Percentiles rank a stretch among this genome's conserved stretches.
phyloP scores from a whole-genome alignment of 2,888 invertebrate species.

The Yponomeuta cagnagella region DNA sequence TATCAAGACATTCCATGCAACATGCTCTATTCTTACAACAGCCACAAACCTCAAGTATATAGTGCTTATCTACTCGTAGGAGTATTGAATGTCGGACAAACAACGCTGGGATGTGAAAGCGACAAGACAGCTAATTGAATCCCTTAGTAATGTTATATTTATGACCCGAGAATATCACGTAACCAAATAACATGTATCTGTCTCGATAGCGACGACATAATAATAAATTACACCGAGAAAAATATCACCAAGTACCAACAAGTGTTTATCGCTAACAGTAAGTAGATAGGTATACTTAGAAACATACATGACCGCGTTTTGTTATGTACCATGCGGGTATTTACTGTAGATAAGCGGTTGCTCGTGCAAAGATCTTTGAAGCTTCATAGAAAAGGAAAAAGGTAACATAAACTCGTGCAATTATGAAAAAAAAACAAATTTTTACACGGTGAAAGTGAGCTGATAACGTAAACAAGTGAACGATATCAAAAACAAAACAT shows the following conservation, averaged over 20 bases:
- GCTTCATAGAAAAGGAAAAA: slow-evolving; percentile 58
- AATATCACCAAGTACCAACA: not conserved
- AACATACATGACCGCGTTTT: slow-evolving; percentile 66
- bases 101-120: slow-evolving; percentile 45
- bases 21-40: not conserved
- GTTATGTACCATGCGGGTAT: slow-evolving; percentile 50
- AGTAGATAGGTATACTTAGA: slow-evolving; percentile 11
- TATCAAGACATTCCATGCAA: not conserved
- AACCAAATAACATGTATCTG: not conserved
- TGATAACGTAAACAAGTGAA: not conserved
- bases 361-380: slow-evolving; percentile 60
- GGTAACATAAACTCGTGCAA: slow-evolving; percentile 44
- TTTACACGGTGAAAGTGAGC: not conserved
- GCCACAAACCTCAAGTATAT: not conserved
- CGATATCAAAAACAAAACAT: not conserved
- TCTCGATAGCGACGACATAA: not conserved
- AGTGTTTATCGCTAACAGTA: not conserved
- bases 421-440: slow-evolving; percentile 19
- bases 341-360: slow-evolving; percentile 60
- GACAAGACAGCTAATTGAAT: slow-evolving; percentile 31
- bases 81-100: slow-evolving; percentile 40
- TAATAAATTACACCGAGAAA: not conserved
- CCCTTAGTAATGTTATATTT: slow-evolving; percentile 18
- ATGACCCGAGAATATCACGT: slow-evolving; percentile 22
- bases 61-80: slow-evolving; percentile 31